Conservation (phyloP, 2,888 invertebrate genomes). For the Chloroclystis v-ata region DNA sequence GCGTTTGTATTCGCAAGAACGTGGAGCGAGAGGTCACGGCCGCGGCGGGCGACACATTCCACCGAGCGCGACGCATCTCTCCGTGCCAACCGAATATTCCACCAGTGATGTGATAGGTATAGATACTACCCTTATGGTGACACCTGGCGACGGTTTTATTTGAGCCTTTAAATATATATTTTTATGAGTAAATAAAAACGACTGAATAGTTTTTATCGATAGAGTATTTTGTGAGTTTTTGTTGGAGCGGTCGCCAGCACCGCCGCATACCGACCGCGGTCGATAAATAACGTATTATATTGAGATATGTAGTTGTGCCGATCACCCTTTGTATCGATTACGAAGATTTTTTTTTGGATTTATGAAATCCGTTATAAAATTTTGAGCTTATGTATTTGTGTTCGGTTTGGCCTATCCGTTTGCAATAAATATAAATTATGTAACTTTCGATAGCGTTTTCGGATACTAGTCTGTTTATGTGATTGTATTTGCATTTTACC, state of each 20-base stretch:
- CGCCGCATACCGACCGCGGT: constrained; percentile 61
- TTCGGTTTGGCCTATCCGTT: constrained; percentile 69
- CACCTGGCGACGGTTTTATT: constrained; percentile 63
- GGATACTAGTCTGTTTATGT: constrained; percentile 76
- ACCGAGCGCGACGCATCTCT: constrained; percentile 40
- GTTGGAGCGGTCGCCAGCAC: constrained; percentile 51
- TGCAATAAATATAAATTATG: constrained; percentile 65
- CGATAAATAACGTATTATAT: constrained; percentile 73
- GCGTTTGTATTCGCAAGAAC: constrained; percentile 1
- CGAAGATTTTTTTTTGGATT: constrained; percentile 57
- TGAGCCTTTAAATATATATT: constrained; percentile 78
- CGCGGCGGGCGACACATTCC: constrained; percentile 25
- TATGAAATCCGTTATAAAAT: constrained; percentile 68
- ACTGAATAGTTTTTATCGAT: constrained; percentile 78
- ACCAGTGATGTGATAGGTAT: constrained; percentile 62
- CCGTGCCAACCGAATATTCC: constrained; percentile 43
- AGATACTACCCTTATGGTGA: constrained; percentile 32
- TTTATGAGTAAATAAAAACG: constrained; percentile 77
- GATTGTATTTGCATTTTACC: constrained; percentile 76
- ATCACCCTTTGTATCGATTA: constrained; percentile 56
- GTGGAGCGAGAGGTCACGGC: neutral
- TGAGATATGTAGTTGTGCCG: constrained; percentile 63
- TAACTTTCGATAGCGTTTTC: constrained; percentile 66
- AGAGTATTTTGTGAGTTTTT: constrained; percentile 73
- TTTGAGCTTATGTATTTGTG: constrained; percentile 67